Conservation (phyloP, 2,113 vertebrate genomes). For the Calonectris borealis region DNA sequence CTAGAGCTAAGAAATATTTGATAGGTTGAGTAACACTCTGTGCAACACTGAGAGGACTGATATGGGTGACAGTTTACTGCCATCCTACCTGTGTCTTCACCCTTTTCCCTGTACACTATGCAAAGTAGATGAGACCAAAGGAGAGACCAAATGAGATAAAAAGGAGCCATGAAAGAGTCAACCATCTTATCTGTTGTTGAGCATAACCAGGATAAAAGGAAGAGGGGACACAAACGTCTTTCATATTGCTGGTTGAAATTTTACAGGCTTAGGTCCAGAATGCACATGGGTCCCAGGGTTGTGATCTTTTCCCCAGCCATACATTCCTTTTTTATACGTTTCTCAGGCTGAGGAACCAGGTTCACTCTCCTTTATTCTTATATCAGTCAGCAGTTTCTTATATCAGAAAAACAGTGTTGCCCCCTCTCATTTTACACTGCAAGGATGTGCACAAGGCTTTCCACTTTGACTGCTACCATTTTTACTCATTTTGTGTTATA, state of each 20-base stretch:
- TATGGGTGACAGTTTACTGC: background rate
- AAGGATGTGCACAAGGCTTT: background rate
- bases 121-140: background rate
- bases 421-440: background rate
- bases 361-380: background rate
- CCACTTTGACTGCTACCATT: background rate
- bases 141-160: background rate
- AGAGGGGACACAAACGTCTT: background rate
- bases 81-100: background rate
- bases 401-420: background rate
- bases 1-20: background rate
- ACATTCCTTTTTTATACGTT: background rate
- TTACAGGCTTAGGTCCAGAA: background rate
- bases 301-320: background rate
- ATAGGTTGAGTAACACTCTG: background rate
- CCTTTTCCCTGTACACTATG: background rate
- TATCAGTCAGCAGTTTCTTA: background rate
- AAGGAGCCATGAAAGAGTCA: background rate
- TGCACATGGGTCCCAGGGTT: background rate
- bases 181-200: background rate
- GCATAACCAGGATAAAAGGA: background rate
- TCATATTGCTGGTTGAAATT: background rate
- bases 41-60: background rate
- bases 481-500: background rate
- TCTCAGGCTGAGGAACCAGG: background rate